phyloP scores from a whole-genome alignment of 2,888 invertebrate genomes.

The Ditula angustiorana region DNA sequence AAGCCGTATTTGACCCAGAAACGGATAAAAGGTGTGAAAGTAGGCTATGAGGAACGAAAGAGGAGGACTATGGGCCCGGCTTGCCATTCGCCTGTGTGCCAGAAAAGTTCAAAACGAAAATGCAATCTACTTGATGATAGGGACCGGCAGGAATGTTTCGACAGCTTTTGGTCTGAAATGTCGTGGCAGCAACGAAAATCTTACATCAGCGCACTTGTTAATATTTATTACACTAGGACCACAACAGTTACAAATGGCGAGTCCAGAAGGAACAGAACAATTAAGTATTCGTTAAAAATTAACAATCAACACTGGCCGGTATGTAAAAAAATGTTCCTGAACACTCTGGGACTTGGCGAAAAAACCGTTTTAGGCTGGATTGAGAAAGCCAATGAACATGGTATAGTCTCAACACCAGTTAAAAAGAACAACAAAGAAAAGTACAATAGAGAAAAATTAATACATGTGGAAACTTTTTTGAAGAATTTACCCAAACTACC shows the following conservation, averaged over 20 bases:
- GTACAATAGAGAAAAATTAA: slow-evolving; percentile 33
- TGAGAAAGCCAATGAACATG: slow-evolving; percentile 37
- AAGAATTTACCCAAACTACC: slow-evolving; percentile 31
- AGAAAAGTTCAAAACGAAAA: slow-evolving; percentile 35
- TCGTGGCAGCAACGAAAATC: slow-evolving; percentile 34
- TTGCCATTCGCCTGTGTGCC: slow-evolving; percentile 33
- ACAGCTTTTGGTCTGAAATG: slow-evolving; percentile 38
- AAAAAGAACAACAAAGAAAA: slow-evolving; percentile 34
- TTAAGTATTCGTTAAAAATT: slow-evolving; percentile 34
- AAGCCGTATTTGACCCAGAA: slow-evolving; percentile 38
- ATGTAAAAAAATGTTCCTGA: slow-evolving; percentile 36
- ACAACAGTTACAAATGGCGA: slow-evolving; percentile 34
- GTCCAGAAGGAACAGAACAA: slow-evolving; percentile 35
- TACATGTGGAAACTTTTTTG: slow-evolving; percentile 35
- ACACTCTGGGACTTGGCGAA: slow-evolving; percentile 33
- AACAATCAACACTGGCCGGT: slow-evolving; percentile 38
- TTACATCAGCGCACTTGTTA: slow-evolving; percentile 34
- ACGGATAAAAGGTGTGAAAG: slow-evolving; percentile 38
- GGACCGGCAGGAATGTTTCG: slow-evolving; percentile 36
- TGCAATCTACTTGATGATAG: slow-evolving; percentile 28
- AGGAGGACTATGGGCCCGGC: slow-evolving; percentile 33
- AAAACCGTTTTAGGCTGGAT: slow-evolving; percentile 38
- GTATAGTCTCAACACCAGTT: slow-evolving; percentile 27
- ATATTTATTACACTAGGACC: slow-evolving; percentile 32
- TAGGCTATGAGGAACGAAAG: slow-evolving; percentile 37